Evolutionary conservation across 1,140 invertebrate genomes (phyloP).

Genomic region (Pemphigus obesinymphae): DNA sequence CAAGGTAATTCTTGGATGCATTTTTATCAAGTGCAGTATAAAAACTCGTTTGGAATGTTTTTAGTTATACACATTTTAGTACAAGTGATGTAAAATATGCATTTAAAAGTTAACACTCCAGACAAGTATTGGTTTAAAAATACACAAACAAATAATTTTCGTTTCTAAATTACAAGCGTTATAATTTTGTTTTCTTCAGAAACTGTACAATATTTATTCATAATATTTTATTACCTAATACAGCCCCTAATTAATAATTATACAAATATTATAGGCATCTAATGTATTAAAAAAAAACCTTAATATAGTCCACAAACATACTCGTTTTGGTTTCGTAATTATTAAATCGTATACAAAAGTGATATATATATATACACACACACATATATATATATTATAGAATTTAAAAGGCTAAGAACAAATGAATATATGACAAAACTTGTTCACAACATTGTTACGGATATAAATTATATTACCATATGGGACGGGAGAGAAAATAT

Average conservation of each 20-base stretch:
- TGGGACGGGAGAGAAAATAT: too few relatives aligned
- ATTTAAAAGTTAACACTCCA: too few relatives aligned
- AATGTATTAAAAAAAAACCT: neutral
- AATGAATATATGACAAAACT: neutral
- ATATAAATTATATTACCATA: too few relatives aligned
- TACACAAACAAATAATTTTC: too few relatives aligned
- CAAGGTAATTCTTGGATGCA: too few relatives aligned
- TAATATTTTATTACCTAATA: conserved; percentile 33
- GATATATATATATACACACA: conserved; percentile 3
- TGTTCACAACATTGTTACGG: neutral
- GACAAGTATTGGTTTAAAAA: too few relatives aligned
- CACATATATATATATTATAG: too few relatives aligned
- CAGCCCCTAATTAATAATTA: conserved; percentile 22
- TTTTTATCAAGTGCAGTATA: too few relatives aligned
- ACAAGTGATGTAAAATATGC: too few relatives aligned
- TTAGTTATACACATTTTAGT: too few relatives aligned
- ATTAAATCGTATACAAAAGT: conserved; percentile 40
- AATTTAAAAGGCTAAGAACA: conserved; percentile 6
- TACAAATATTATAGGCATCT: conserved; percentile 9
- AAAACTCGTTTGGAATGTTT: too few relatives aligned
- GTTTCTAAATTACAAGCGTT: conserved; percentile 33
- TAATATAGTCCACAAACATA: neutral
- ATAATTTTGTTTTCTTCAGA: conserved; percentile 31
- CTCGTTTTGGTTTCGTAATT: neutral
- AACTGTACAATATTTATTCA: conserved; percentile 34